phyloP scores from a whole-genome alignment of 2,888 invertebrate species.

The Drosophila hamatofila region DNA sequence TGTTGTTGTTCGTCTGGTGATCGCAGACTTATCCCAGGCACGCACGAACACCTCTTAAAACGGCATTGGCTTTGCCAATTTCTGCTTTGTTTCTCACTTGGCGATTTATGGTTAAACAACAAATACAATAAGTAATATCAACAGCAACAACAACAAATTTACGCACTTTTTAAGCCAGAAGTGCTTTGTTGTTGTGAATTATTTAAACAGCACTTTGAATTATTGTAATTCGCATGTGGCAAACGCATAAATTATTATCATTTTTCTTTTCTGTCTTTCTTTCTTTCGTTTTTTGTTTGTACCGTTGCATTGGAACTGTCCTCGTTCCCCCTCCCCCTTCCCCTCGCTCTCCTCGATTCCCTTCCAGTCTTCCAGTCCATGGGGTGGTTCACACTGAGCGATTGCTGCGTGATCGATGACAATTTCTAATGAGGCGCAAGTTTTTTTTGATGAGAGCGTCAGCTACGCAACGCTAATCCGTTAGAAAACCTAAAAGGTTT shows the following conservation, averaged over 20 bases:
- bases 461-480: slow-evolving; percentile 44
- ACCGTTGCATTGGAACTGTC: slow-evolving; percentile 55
- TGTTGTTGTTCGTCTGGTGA: slow-evolving; percentile 20
- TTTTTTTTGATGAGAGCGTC: slow-evolving; percentile 26
- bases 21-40: slow-evolving; percentile 57
- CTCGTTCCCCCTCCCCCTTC: slow-evolving; percentile 9
- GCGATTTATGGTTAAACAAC: slow-evolving; percentile 58
- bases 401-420: slow-evolving; percentile 62
- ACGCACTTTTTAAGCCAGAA: slow-evolving; percentile 60
- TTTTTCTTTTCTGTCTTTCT: background rate
- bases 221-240: slow-evolving; percentile 62
- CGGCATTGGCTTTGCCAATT: slow-evolving; percentile 73
- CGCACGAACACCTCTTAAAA: slow-evolving; percentile 70
- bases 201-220: slow-evolving; percentile 58
- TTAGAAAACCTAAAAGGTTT: slow-evolving; percentile 39
- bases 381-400: slow-evolving; percentile 13
- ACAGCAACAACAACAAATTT: slow-evolving; percentile 26
- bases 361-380: background rate
- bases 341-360: background rate
- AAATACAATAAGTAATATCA: slow-evolving; percentile 26
- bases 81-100: slow-evolving; percentile 64
- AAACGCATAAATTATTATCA: slow-evolving; percentile 63
- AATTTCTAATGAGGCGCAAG: slow-evolving; percentile 62
- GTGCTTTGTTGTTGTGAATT: slow-evolving; percentile 49
- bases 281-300: slow-evolving; percentile 10